Evolutionary conservation across 2,888 invertebrate species (phyloP), one percentile per base, ranked within the genome.

Genomic region (Lasioglossum malachurum): DNA sequence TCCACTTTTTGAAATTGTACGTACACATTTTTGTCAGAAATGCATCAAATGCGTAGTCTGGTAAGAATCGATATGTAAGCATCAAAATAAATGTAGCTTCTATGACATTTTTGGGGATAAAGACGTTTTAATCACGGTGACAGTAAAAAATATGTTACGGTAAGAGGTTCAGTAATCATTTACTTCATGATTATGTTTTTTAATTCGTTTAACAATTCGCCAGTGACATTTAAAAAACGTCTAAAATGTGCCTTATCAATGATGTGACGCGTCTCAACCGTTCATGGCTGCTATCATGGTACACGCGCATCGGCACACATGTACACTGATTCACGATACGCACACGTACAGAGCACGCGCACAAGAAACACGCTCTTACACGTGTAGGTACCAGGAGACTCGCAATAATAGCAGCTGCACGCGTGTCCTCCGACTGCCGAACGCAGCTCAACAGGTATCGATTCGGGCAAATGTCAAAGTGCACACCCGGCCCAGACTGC

Each of bases 371-470:
- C 71, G 10, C 35, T 8, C 38, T 73, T 67, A 73, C 87, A 83
- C 82, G 87, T 80, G 88, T 82, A 82, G 2, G 0, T 16, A 27
- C 27, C 83, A 57, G 69, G 19, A 44, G 79, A 35, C 49, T 60
- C 72, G 79, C 83, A 87, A 88, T 87, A 85, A 88, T 81, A 85
- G 72, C 82, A 71, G 81, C 73, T 80, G 85, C 87, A 75, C 78
- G 69, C 75, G 75, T 64, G 75, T 64, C 35, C 38, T 23, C 35
- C 83, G 74, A 79, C 83, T 77, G 53, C 27, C 64, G 83, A 76
- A 82, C 71, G 88, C 38, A 73, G 83, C 87, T 91, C 90, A 91
- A 91, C 90, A 91, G 91, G 90, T 91, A 91, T 91, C 90, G 90
- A 91, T 90, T 87, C 77, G 73, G 67, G 74, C 73, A 82, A 89